Evolutionary conservation across 2,888 invertebrate genomes (phyloP), one percentile per base, ranked within the genome.

Genomic region (Drosophila paramelanica): DNA sequence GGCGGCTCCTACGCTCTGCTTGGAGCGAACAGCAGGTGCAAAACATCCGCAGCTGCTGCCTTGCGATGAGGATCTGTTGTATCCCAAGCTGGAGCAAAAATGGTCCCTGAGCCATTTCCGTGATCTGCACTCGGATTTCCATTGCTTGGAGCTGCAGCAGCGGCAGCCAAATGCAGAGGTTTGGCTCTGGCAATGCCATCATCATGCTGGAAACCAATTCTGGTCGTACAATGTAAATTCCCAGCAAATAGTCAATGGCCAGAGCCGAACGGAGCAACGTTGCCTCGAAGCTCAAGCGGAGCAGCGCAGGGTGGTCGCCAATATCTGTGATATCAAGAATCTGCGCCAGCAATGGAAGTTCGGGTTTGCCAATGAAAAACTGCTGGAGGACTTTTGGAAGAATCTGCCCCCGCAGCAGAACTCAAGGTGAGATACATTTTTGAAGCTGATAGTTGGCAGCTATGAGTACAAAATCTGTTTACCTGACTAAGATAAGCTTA

Each of bases 171-270:
- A 94, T 79, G 95, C 97, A 0, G 95, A 96, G 0, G 93, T 98
- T 2, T 93, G 95, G 13, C 92, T 98, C 45, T 98, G 96, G 93
- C 94, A 94, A n/a, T 99, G 99, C 81, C 98, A 99, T 90, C 96
- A 97, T 0, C 96, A 96, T 89, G 95, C 96, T 66, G 99, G 98
- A 0, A 99, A 99, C 93, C 98, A 99, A 92, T 94, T 96, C 76
- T 99, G 98, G 96, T 95, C 94, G 80, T 98, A 97, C 89, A 94
- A 96, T 76, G 86, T 93, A 71, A 96, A 95, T 80, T 92, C 79
- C 5, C 77, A 84, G n/a, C 84, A 88, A 68, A 31, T 91, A 5
- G 51, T 90, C 13, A 79, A 90, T 17, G 85, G 88, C 0, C 73
- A 58, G 42, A 27, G 14, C 13, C 36, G 13, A 5, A 20, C 6